Evolutionary conservation across 2,888 invertebrate species (phyloP), one percentile per base, ranked within the genome.

Genomic region (Tyria jacobaeae): DNA sequence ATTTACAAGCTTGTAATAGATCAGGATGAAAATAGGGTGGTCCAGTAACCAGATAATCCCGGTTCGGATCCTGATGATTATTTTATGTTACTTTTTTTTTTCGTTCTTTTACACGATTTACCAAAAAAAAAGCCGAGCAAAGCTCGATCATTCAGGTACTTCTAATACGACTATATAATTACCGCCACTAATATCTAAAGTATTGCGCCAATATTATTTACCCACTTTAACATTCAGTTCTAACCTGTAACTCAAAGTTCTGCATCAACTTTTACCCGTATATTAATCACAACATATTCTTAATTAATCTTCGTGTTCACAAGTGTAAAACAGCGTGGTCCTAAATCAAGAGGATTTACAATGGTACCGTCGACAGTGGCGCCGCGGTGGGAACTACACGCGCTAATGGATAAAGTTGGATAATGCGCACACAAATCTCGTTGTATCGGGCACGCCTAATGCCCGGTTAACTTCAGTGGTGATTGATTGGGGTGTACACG

Each of bases 321-420:
- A 62, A 51, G 68, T 24, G 35, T 21, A 35, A 44, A 56, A 24
- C 31, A 31, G 21, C 37, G 47, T 52, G 48, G 66, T 63, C 69
- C 76, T 85, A 87, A 84, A 87, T 87, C 86, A 87, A 81, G 75
- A 72, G 76, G 84, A 85, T 85, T 85, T 85, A 85, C 82, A 74
- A 59, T 58, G 71, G 57, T 25, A 35, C 24, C 35, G 35, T 48
- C 12, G 48, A 35, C 48, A 34, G 49, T n/a, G 41, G 55, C 15
- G 44, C 44, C 57, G 72, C 34, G 31, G 48, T 34, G 50, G 50
- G 34, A 54, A 58, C 58, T 54, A 63, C 62, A 59, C 63, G 17
- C 59, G 60, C 62, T 76, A 86, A 86, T 86, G 86, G 82, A 71
- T 69, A 73, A 86, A 85, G 82, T 83, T 83, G 51, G 64, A 52